Evolutionary conservation across 2,797 vertebrate species (phyloP), one percentile per base, ranked within the genome.

Genomic region (Pseudochirops corinnae): DNA sequence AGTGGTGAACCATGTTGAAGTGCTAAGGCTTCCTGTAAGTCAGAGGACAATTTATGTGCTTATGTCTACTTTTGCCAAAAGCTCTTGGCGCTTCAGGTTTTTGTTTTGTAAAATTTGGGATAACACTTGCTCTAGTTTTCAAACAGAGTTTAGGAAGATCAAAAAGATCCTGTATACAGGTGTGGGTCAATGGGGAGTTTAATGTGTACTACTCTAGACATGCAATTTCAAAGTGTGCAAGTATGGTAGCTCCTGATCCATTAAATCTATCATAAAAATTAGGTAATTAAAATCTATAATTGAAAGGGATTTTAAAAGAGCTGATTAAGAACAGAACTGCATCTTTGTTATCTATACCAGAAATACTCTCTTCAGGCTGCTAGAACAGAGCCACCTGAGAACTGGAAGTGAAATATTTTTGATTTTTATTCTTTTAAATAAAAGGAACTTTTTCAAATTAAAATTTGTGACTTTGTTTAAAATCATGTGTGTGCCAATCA

Each of bases 361-460:
- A 93, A 91, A 93, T 16, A 92, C 74, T 82, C 91, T 96, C 96
- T 50, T 91, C 95, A 96, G 1, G 0, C 93, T 92, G 87, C 33
- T 96, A 82, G 91, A 39, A 0, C 96, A 93, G 91, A 94, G 95
- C 11, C 67, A 95, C 96, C 94, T 93, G 11, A 95, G 91, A 97
- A 97, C 16, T 98, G 95, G 91, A 98, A 96, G 82, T 93, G 39
- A 33, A 92, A 95, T 96, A 97, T 96, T 91, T 94, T 90, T 94
- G 93, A 97, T 97, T 97, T 97, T 93, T 93, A 92, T 93, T 95
- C 96, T 96, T 96, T 96, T 96, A 96, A 97, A 96, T 94, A 97
- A 98, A 98, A 98, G 97, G 96, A 98, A 98, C 97, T 96, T 98
- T 96, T 95, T 82, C 94, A 62, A 97, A 96, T 91, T 87, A 33